Evolutionary conservation across 2,113 vertebrate species (phyloP).

Genomic region (Sturnus vulgaris): DNA sequence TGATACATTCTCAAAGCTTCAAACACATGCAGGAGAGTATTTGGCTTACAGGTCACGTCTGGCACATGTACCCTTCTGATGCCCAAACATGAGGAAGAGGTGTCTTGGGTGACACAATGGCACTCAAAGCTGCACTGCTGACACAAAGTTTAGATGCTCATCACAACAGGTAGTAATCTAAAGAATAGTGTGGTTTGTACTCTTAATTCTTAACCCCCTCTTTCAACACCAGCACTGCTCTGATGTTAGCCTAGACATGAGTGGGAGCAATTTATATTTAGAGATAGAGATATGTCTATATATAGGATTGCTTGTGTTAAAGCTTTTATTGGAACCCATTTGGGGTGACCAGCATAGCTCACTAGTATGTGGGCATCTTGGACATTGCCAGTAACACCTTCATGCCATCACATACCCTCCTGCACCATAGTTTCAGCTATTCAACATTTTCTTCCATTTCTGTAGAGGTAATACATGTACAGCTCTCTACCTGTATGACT

Average conservation of each 20-base stretch:
- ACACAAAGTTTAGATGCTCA: background rate
- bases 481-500: background rate
- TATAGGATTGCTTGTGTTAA: background rate
- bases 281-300: background rate
- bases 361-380: background rate
- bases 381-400: background rate
- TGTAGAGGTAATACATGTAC: background rate
- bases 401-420: background rate
- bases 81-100: background rate
- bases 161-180: background rate
- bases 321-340: background rate
- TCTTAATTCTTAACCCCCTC: background rate
- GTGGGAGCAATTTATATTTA: slow-evolving; percentile 30
- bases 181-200: background rate
- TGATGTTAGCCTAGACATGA: slow-evolving; percentile 15
- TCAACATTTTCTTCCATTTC: background rate
- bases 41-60: background rate
- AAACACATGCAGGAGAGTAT: background rate
- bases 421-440: background rate
- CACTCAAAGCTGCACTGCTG: background rate
- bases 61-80: background rate
- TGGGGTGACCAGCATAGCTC: background rate
- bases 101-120: background rate
- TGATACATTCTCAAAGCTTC: background rate
- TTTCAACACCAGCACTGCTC: background rate